Evolutionary conservation across 2,113 vertebrate species (phyloP), one percentile per base, ranked within the genome.

Genomic region (Mus spicilegus): DNA sequence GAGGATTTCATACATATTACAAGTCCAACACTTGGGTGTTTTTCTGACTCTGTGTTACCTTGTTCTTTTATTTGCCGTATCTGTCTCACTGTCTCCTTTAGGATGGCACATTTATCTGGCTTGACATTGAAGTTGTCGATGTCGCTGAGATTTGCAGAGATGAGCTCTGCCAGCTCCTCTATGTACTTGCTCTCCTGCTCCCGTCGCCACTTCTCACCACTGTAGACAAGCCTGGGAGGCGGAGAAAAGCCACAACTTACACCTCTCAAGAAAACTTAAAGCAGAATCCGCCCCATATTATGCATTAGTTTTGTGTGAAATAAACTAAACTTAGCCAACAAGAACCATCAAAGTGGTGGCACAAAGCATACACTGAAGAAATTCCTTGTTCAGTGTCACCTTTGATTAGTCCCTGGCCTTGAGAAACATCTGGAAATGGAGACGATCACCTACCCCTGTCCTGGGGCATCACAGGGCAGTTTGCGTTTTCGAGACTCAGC

Each of bases 71-170:
- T 99, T 98, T 99, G 99, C 88, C 99, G 99, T 98, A 99, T 99
- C 98, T 99, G 99, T 95, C 99, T 99, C 98, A 99, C 99, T 0
- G 99, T 99, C 99, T 99, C 99, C 98, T 99, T 99, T 98, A 99
- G 99, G 98, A 99, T 99, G 95, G 99, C 99, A 98, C 99, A 99
- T 99, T 99, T 99, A 98, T 99, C 99, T 73, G 99, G 99, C 97
- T 99, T 99, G 97, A 99, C 99, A 97, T 99, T 99, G 98, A 99
- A 99, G 98, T 99, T 99, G 98, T 99, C 99, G 86, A 99, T 99
- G 98, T 99, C 99, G 80, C 99, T 99, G 96, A 99, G 99, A 98
- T 99, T 99, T 97, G 99, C 99, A 81, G 99, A 99, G 98, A 99
- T 99, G 97, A 99, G 99, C 96, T 99, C 99, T 72, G 99, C 99